Conservation (phyloP, 1,140 invertebrate species). For the Drosophila ercepeae region DNA sequence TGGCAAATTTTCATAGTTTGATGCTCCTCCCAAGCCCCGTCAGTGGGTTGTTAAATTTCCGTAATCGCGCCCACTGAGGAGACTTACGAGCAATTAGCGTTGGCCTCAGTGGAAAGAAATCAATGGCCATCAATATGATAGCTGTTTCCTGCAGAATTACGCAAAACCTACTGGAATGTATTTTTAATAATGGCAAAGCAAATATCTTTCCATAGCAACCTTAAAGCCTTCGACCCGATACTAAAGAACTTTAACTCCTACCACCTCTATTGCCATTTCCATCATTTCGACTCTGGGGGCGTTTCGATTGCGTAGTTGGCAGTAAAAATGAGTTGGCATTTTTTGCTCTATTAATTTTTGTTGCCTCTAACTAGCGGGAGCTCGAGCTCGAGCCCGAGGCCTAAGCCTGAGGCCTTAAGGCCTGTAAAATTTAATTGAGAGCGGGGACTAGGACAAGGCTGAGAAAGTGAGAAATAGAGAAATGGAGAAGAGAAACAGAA, state of each 20-base stretch:
- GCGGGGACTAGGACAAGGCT: conserved; percentile 14
- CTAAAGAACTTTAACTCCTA: not conserved
- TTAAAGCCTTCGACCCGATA: not conserved
- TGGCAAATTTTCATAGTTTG: conserved; percentile 66
- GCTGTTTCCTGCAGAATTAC: not conserved
- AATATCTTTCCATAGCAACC: not conserved
- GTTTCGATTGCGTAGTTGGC: conserved; percentile 3
- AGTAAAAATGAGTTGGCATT: conserved; percentile 69
- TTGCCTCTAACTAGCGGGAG: conserved; percentile 44
- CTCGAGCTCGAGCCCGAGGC: conserved; percentile 11
- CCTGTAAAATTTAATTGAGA: conserved; percentile 76
- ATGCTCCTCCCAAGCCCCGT: not conserved
- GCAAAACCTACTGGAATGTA: no score
- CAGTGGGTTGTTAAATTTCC: not conserved
- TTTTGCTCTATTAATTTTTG: conserved; percentile 78
- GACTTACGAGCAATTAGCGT: conserved; percentile 56
- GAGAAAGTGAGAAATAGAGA: conserved; percentile 11
- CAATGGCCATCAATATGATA: not conserved
- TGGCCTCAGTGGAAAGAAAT: conserved; percentile 6
- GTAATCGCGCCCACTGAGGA: no score
- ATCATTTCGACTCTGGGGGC: not conserved
- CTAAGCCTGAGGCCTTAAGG: conserved; percentile 44
- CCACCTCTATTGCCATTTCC: not conserved
- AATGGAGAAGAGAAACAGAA: conserved; percentile 38
- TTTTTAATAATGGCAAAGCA: no score